Percentiles rank a stretch among this genome's conserved stretches.
These are phyloP conservation scores for Romanogobio albipinnatus DNA, from an alignment of 2,113 vertebrate species.

Conservation along the genomic window DNA sequence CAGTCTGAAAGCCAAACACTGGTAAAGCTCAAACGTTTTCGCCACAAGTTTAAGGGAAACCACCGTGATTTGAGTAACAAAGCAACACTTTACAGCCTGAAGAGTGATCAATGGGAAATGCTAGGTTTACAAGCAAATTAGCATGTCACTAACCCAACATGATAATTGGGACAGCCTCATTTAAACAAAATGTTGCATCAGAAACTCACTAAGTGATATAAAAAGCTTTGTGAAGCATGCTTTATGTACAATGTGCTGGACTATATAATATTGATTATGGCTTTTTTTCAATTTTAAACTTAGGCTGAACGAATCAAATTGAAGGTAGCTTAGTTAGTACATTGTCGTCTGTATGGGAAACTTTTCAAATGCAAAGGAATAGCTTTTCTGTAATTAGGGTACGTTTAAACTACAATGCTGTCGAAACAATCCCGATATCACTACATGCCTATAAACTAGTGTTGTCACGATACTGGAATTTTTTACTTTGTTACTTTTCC, in stretches of 20 bases:
- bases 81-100: not conserved
- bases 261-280: no score
- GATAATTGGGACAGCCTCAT: not conserved
- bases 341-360: no score
- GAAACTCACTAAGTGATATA: not conserved
- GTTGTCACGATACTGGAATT: no score
- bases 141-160: not conserved
- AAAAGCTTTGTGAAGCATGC: not conserved
- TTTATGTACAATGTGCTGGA: not conserved
- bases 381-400: no score
- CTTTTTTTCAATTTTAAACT: no score
- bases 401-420: no score
- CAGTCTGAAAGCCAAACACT: constrained; percentile 28
- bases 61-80: not conserved
- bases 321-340: no score
- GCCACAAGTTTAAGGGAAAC: not conserved
- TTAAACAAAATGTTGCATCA: not conserved
- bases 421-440: no score
- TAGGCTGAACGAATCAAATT: no score
- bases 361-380: no score
- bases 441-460: no score
- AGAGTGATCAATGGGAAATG: not conserved
- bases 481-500: no score
- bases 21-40: not conserved
- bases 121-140: not conserved